Conservation (phyloP, 2,888 invertebrate genomes). For the Habrosyne pyritoides region DNA sequence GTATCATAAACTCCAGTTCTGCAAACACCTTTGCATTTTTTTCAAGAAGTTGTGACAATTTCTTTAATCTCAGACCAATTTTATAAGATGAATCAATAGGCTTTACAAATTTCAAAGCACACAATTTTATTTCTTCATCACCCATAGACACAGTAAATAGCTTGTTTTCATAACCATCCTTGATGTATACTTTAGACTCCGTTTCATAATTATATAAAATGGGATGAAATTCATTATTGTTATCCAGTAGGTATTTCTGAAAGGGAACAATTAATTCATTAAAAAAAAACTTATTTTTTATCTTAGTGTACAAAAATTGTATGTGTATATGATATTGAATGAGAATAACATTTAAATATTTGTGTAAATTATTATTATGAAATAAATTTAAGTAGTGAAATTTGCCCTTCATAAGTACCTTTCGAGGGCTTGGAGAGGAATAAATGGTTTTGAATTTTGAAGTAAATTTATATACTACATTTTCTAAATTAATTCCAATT, state of each 20-base stretch:
- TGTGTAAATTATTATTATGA: too few relatives aligned
- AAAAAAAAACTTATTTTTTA: background rate
- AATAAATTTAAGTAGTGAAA: too few relatives aligned
- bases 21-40: background rate
- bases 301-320: too few relatives aligned
- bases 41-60: background rate
- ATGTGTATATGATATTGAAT: too few relatives aligned
- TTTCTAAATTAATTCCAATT: too few relatives aligned
- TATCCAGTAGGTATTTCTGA: background rate
- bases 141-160: background rate
- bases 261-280: too few relatives aligned
- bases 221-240: background rate
- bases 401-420: too few relatives aligned
- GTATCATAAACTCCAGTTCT: constrained; percentile 29
- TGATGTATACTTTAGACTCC: background rate
- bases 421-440: too few relatives aligned
- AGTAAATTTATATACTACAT: too few relatives aligned
- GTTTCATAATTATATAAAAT: background rate
- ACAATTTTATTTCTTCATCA: background rate
- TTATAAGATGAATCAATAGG: background rate
- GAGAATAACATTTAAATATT: too few relatives aligned
- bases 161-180: background rate
- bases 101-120: background rate
- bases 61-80: too few relatives aligned
- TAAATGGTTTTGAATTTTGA: too few relatives aligned